Percentiles rank a stretch among this genome's conserved stretches.
Conservation (phyloP, 2,888 invertebrate genomes). For the Yponomeuta malinellus region DNA sequence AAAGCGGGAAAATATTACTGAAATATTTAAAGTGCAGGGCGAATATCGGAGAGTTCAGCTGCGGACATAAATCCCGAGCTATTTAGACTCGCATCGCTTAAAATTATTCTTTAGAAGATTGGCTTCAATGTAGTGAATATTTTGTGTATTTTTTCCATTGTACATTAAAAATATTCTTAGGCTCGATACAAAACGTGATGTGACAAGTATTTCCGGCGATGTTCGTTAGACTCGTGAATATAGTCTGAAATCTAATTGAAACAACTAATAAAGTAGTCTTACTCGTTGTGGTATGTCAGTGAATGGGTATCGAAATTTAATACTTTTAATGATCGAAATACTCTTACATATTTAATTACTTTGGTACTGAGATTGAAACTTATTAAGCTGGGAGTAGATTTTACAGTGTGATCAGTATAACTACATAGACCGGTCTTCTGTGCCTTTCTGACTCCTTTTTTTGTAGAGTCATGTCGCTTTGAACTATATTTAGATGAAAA, state of each 20-base stretch:
- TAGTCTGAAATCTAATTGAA: too few species aligned
- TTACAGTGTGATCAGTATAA: too few species aligned
- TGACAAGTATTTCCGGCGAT: neutral
- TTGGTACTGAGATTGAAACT: too few species aligned
- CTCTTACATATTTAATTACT: too few species aligned
- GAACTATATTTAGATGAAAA: neutral
- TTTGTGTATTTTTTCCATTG: too few species aligned
- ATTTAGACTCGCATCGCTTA: neutral
- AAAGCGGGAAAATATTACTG: neutral
- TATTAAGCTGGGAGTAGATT: too few species aligned
- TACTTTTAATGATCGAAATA: too few species aligned
- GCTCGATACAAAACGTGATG: neutral
- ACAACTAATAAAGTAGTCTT: too few species aligned
- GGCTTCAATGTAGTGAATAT: neutral
- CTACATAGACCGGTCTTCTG: neutral
- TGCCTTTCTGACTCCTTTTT: neutral
- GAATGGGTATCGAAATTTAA: too few species aligned
- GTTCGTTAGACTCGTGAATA: too few species aligned
- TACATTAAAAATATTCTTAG: too few species aligned
- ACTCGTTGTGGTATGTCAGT: too few species aligned
- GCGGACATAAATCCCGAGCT: neutral
- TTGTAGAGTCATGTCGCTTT: neutral
- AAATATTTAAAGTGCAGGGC: slow-evolving; percentile 1
- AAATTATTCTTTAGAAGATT: neutral
- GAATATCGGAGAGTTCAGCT: neutral